Conservation (phyloP, 1,140 invertebrate species). For the Mamestra configurata region DNA sequence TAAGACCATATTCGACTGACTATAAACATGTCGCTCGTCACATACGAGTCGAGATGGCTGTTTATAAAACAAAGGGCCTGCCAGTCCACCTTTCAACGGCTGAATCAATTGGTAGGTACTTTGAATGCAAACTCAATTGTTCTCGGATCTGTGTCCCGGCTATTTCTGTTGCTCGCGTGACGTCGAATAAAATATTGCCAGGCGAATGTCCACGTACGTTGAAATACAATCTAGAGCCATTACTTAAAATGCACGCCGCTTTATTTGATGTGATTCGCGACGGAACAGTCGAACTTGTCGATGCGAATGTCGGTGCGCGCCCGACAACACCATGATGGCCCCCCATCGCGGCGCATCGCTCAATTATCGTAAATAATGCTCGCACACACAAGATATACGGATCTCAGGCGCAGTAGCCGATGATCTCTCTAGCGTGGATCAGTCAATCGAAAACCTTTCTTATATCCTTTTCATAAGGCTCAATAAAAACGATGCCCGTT, state of each 20-base stretch:
- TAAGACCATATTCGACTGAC: slow-evolving; percentile 88
- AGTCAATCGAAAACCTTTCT: slow-evolving; percentile 66
- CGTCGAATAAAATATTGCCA: slow-evolving; percentile 84
- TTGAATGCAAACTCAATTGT: slow-evolving; percentile 88
- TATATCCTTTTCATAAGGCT: slow-evolving; percentile 66
- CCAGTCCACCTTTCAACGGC: slow-evolving; percentile 85
- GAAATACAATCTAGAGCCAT: slow-evolving; percentile 87
- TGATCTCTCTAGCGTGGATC: slow-evolving; percentile 69
- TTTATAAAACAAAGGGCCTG: slow-evolving; percentile 86
- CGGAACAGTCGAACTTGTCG: slow-evolving; percentile 86
- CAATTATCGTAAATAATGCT: slow-evolving; percentile 88
- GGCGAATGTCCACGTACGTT: slow-evolving; percentile 82
- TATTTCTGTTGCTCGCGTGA: slow-evolving; percentile 78
- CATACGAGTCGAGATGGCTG: slow-evolving; percentile 81
- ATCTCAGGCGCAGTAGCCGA: slow-evolving; percentile 80
- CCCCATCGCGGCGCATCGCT: slow-evolving; percentile 87
- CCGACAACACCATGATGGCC: slow-evolving; percentile 86
- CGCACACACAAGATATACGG: slow-evolving; percentile 86
- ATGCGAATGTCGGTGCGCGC: slow-evolving; percentile 83
- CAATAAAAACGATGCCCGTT: slow-evolving; percentile 57
- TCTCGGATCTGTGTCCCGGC: slow-evolving; percentile 78
- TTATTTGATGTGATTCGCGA: slow-evolving; percentile 87
- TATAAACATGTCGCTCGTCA: slow-evolving; percentile 88
- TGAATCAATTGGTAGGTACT: slow-evolving; percentile 87
- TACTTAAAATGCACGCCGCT: slow-evolving; percentile 87